These are phyloP conservation scores for Zoanthus gigantus DNA, from an alignment of 92 coral and sea anemone genomes.

Conservation along the genomic window DNA sequence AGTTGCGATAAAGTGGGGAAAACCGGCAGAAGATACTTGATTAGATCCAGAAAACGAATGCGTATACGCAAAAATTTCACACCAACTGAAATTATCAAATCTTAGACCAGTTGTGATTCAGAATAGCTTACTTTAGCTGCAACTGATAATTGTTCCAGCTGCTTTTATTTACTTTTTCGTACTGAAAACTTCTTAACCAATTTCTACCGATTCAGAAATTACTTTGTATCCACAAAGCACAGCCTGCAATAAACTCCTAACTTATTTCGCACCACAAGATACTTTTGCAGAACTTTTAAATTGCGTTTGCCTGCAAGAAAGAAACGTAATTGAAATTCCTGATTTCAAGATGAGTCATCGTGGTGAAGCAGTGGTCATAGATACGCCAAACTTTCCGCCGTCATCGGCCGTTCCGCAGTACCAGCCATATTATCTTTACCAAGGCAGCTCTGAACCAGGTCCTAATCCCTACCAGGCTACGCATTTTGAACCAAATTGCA, in stretches of 20 bases:
- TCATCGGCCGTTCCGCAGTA: slow-evolving; percentile 8
- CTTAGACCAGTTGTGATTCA: neutral
- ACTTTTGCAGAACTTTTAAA: neutral
- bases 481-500: neutral
- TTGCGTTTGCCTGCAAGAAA: neutral
- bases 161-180: neutral
- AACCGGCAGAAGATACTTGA: neutral
- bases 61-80: neutral
- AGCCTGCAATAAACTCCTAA: neutral
- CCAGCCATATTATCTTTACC: slow-evolving; percentile 35
- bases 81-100: neutral
- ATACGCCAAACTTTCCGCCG: neutral
- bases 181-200: neutral
- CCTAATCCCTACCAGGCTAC: slow-evolving; percentile 24
- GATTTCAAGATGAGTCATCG: slow-evolving; percentile 5
- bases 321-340: slow-evolving; percentile 1
- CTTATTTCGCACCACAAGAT: neutral
- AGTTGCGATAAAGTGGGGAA: neutral
- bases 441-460: slow-evolving; percentile 13
- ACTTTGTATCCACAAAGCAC: neutral
- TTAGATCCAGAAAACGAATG: neutral
- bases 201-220: neutral
- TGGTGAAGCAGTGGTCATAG: neutral
- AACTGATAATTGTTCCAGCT: too few relatives aligned
- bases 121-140: neutral